Percentiles rank a stretch among this genome's conserved stretches.
Evolutionary conservation across 2,888 invertebrate species (phyloP).

Genomic region (Catocala nupta): DNA sequence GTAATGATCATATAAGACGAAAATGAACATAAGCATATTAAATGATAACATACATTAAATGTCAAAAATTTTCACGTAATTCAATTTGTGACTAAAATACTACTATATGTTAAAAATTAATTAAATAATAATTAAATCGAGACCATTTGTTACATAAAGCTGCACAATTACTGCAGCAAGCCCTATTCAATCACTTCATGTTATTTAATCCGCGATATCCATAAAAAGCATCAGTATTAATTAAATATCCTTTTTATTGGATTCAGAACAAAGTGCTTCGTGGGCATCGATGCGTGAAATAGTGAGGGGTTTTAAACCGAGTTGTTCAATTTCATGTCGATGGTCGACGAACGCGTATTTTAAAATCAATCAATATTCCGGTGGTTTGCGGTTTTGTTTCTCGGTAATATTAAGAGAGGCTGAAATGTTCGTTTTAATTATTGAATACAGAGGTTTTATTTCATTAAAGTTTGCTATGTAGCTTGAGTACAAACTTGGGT

Average conservation of each 20-base stretch:
- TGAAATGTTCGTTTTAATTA: slow-evolving; percentile 19
- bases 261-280: slow-evolving; percentile 35
- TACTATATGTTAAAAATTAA: too few relatives aligned
- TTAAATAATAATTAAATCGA: too few relatives aligned
- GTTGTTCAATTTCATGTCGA: slow-evolving; percentile 37
- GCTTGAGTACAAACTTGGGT: too few relatives aligned
- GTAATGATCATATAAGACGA: too few relatives aligned
- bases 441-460: neutral
- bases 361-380: slow-evolving; percentile 40
- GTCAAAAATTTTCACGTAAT: too few relatives aligned
- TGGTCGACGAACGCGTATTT: slow-evolving; percentile 31
- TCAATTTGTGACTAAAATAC: too few relatives aligned
- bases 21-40: too few relatives aligned
- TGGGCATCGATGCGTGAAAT: slow-evolving; percentile 33
- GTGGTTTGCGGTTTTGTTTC: slow-evolving; percentile 28
- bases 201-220: slow-evolving; percentile 23
- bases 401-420: slow-evolving; percentile 22
- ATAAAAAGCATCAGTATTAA: slow-evolving; percentile 24
- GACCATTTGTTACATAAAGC: too few relatives aligned
- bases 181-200: neutral
- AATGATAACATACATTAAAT: too few relatives aligned
- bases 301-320: slow-evolving; percentile 42
- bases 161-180: too few relatives aligned
- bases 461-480: too few relatives aligned
- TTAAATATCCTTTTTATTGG: slow-evolving; percentile 37